Conservation (phyloP, 2,888 invertebrate species). For the Eupelmus urozonus region DNA sequence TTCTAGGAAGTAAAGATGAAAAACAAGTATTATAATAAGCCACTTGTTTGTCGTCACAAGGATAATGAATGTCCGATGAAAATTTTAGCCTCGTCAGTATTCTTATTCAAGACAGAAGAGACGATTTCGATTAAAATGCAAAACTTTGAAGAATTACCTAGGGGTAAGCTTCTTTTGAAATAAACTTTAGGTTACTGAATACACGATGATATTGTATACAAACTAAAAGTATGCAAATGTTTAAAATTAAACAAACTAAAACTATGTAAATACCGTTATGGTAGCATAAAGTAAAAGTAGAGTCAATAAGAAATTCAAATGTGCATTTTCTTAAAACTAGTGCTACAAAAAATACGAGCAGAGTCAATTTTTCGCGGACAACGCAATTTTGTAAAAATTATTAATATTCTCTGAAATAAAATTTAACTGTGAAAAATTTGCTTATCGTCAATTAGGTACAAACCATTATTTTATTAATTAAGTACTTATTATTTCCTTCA, state of each 20-base stretch:
- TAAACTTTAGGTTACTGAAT: slow-evolving; percentile 23
- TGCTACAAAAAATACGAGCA: too few relatives aligned
- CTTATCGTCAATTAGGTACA: too few relatives aligned
- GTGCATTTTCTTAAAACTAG: background rate
- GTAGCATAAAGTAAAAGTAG: background rate
- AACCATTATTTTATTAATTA: too few relatives aligned
- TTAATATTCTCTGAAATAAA: too few relatives aligned
- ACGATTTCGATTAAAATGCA: slow-evolving; percentile 40
- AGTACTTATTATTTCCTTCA: too few relatives aligned
- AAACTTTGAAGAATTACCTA: slow-evolving; percentile 20
- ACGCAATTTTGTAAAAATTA: too few relatives aligned
- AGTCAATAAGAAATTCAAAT: slow-evolving; percentile 11
- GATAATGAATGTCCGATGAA: background rate
- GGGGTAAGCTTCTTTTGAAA: slow-evolving; percentile 2
- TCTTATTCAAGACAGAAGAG: slow-evolving; percentile 5
- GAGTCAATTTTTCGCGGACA: too few relatives aligned
- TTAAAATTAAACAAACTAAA: background rate
- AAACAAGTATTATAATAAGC: slow-evolving; percentile 10
- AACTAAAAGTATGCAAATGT: background rate
- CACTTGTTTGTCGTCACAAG: slow-evolving; percentile 1
- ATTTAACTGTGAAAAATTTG: too few relatives aligned
- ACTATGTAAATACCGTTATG: slow-evolving; percentile 21
- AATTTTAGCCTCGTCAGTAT: slow-evolving; percentile 7
- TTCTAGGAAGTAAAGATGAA: background rate
- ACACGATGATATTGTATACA: slow-evolving; percentile 3